Base-by-base conservation (phyloP, 2,797 vertebrate species). In the Onychomys arenicola region DNA sequence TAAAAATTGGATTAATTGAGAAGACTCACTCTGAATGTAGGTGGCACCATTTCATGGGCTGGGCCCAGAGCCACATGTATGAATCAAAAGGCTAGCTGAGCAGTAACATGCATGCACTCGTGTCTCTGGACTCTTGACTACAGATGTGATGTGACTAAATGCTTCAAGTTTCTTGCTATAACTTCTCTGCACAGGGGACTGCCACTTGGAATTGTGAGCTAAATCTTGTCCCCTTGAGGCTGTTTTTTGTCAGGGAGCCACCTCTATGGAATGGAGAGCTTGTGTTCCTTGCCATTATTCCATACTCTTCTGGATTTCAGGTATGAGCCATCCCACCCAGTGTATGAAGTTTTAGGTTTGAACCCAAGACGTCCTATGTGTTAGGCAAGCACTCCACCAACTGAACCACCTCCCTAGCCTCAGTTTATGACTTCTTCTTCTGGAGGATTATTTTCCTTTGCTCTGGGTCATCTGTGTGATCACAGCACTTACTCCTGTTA, bases 201-300 rank as follows among this genome's bases (percentile, higher is more conserved):
- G 2, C 52, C 65, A 3, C 17, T 40, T 57, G 69, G 52, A 59
- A 75, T 23, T 57, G 16, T 73, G 49, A 57, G 8, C 25, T 73
- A 57, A 88, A 40, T 13, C 27, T 7, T 57, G 55, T 57, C 25
- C 73, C 67, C 85, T 29, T 73, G 83, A 71, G 40, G 65, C 55
- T 71, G 65, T 2, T 17, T 29, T 86, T 55, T 73, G 25, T 71
- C n/a, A 21, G 34, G 2, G 14, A 37, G 65, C 65, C 11, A 13
- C 19, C 37, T 49, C 59, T 46, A 5, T 8, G 34, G 0, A 32
- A 12, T 49, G 43, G 40, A 40, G 83, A 13, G 13, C 2, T n/a
- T 4, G n/a, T 0, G 0, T 4, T 23, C 29, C 63, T 73, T 29
- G 49, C 27, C 2, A 2, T 10, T 16, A 37, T 11, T 11, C 5